Conservation (phyloP, 2,797 vertebrate species). For the Periparus ater region DNA sequence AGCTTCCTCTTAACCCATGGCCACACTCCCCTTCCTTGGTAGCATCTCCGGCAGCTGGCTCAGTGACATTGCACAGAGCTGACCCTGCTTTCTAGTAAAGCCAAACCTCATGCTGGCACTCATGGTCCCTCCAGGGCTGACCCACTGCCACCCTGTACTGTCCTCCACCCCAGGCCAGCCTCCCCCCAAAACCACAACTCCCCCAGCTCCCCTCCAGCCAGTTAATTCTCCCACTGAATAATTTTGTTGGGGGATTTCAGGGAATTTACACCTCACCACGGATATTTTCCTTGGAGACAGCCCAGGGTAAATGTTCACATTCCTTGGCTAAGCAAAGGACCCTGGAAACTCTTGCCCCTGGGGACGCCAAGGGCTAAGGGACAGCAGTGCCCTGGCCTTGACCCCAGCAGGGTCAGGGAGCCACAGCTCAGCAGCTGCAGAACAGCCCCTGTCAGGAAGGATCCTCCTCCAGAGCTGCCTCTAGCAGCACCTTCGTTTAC, state of each 20-base stretch:
- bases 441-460: not conserved
- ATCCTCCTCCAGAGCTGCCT: not conserved
- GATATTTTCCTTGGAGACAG: conserved; percentile 37
- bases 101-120: not conserved
- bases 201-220: not conserved
- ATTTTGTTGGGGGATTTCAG: not conserved
- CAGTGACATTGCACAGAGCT: not conserved
- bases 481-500: not conserved
- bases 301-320: conserved; percentile 32
- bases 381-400: not conserved
- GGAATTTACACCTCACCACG: not conserved
- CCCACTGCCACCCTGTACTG: not conserved
- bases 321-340: not conserved
- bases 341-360: not conserved
- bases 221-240: not conserved
- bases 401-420: not conserved
- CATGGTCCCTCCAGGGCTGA: not conserved
- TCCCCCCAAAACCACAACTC: not conserved
- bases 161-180: not conserved
- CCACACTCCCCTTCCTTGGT: not conserved
- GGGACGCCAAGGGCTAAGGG: not conserved
- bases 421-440: not conserved
- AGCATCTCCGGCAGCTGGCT: not conserved
- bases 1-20: not conserved
- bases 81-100: conserved; percentile 6